Evolutionary conservation across 1,140 invertebrate genomes (phyloP), one percentile per base, ranked within the genome.

Genomic region (Drosophila funebris): DNA sequence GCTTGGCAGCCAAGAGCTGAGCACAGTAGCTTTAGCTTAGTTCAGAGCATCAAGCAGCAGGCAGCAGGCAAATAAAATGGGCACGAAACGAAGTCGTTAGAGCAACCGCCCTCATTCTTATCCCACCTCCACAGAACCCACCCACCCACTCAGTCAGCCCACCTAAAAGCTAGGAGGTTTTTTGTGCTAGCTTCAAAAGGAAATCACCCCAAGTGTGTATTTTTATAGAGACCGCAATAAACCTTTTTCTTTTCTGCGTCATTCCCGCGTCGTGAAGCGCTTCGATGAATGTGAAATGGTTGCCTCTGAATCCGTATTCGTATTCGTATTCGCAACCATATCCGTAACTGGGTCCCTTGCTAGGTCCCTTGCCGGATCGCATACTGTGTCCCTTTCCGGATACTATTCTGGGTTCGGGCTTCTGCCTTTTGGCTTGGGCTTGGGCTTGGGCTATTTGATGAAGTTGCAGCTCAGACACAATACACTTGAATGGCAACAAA

Each of bases 221-320:
- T 87, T 87, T 87, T 87, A 87, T 87, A 83, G 82, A 87, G 82
- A 88, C 83, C 82, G 83, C 82, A 87, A 87, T 87, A 87, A 87
- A 87, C 82, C 82, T 87, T 87, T 87, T 87, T 87, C 82, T 87
- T 83, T 74, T 82, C 61, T 78, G 48, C 53, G 31, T 43, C 52
- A 52, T 69, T 61, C 43, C 41, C 62, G 41, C 29, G 18, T 58
- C 44, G 58, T 63, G 53, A 37, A 62, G 71, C 71, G 71, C 64
- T 73, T 69, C 71, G 57, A 73, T 73, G 71, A 63, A 62, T 78
- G 57, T 66, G 58, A 73, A 67, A 63, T 66, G 61, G 58, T 53
- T 73, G 20, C 8, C 36, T 18, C 36, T 39, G 44, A 60, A 60
- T 53, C 70, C 48, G 44, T 53, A 22, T 54, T 48, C 37, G 33